Percentiles rank a stretch among this genome's conserved stretches.
These are phyloP conservation scores for Protaetia brevitarsis DNA, from an alignment of 1,140 invertebrate genomes.

Conservation along the genomic window DNA sequence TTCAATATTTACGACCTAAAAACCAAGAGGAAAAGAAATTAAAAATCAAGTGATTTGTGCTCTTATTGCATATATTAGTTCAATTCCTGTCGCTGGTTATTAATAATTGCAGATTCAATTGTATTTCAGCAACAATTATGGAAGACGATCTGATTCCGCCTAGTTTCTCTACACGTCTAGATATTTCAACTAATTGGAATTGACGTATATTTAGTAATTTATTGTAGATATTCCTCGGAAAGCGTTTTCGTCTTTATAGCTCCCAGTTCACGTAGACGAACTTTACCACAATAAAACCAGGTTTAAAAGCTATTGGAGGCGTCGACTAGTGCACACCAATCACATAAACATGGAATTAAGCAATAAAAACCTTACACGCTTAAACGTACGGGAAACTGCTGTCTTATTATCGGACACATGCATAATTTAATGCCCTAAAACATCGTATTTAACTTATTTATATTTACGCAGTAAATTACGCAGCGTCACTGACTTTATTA, in stretches of 20 bases:
- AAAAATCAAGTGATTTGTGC: too few species aligned
- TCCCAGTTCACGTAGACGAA: background rate
- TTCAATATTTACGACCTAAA: too few species aligned
- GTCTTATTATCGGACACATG: background rate
- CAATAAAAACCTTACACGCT: background rate
- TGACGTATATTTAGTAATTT: background rate
- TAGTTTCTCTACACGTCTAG: too few species aligned
- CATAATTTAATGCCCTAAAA: background rate
- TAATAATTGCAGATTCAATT: too few species aligned
- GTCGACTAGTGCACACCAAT: background rate
- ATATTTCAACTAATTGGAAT: too few species aligned
- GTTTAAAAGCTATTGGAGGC: background rate
- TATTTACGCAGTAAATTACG: constrained; percentile 4
- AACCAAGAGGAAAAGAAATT: too few species aligned
- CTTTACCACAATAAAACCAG: background rate
- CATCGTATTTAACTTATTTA: background rate
- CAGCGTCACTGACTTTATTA: background rate
- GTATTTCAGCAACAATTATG: too few species aligned
- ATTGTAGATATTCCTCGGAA: background rate
- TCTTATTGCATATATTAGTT: too few species aligned
- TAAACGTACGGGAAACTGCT: too few species aligned
- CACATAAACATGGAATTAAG: background rate
- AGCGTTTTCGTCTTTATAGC: background rate
- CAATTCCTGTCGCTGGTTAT: too few species aligned
- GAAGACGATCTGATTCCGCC: too few species aligned